phyloP scores from a whole-genome alignment of 1,140 invertebrate species.

The Cydia amplana region DNA sequence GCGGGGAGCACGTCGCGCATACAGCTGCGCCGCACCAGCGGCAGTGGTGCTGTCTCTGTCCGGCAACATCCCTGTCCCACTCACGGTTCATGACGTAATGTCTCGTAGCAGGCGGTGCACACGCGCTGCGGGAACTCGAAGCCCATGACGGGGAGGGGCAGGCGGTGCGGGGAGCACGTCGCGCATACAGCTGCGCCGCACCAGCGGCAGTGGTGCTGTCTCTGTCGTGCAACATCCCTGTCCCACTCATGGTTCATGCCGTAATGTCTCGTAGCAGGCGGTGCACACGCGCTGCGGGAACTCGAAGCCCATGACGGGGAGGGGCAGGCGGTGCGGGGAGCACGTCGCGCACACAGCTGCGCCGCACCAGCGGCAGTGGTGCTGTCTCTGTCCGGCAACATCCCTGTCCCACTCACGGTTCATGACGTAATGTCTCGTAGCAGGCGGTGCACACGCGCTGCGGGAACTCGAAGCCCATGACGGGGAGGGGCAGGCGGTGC shows the following conservation, averaged over 20 bases:
- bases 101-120: too few relatives aligned
- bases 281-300: conserved; percentile 98
- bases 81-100: conserved; percentile 92
- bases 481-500: conserved; percentile 92
- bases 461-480: conserved; percentile 98
- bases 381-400: conserved; percentile 85
- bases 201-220: conserved; percentile 90
- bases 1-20: conserved; percentile 94
- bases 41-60: too few relatives aligned
- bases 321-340: conserved; percentile 91
- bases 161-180: conserved; percentile 92
- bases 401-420: conserved; percentile 85
- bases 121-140: too few relatives aligned
- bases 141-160: conserved; percentile 96
- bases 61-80: too few relatives aligned
- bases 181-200: conserved; percentile 97
- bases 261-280: conserved; percentile 90
- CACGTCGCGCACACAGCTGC: conserved; percentile 96
- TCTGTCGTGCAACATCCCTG: conserved; percentile 68
- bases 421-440: conserved; percentile 88
- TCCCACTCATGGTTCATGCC: conserved; percentile 89
- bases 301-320: conserved; percentile 98
- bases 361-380: conserved; percentile 91
- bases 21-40: conserved; percentile 95
- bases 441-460: conserved; percentile 97